Evolutionary conservation across 2,888 invertebrate species (phyloP).

Genomic region (Linyphia triangularis): DNA sequence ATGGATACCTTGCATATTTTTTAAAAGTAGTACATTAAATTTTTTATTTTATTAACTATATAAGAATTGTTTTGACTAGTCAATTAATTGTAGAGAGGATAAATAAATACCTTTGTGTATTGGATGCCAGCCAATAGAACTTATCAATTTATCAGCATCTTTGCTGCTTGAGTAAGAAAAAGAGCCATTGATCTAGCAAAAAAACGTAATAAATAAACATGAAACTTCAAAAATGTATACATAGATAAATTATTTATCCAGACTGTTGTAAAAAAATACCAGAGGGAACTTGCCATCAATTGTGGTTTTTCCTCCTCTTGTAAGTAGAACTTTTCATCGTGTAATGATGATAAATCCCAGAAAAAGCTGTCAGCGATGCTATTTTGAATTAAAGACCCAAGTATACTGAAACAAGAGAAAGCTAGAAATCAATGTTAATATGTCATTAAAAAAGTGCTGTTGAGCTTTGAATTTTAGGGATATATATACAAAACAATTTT

Average conservation of each 20-base stretch:
- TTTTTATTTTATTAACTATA: too few species aligned
- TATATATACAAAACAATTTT: too few species aligned
- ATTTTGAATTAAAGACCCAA: slow-evolving; percentile 44
- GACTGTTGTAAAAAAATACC: not conserved
- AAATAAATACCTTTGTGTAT: slow-evolving; percentile 32
- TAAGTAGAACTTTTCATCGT: slow-evolving; percentile 4
- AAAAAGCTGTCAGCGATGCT: slow-evolving; percentile 55
- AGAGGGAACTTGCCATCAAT: slow-evolving; percentile 2
- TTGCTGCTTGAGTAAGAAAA: slow-evolving; percentile 46
- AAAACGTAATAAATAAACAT: not conserved
- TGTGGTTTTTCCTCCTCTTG: slow-evolving; percentile 13
- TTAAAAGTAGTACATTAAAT: too few species aligned
- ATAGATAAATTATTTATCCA: not conserved
- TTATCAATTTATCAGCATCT: slow-evolving; percentile 27
- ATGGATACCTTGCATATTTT: too few species aligned
- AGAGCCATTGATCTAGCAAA: slow-evolving; percentile 45
- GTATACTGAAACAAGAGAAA: slow-evolving; percentile 25
- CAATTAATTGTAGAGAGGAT: not conserved
- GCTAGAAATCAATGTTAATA: not conserved
- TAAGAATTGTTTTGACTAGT: too few species aligned
- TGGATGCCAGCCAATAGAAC: slow-evolving; percentile 40
- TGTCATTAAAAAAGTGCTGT: not conserved
- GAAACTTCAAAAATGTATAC: not conserved
- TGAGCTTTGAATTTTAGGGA: not conserved
- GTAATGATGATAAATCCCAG: slow-evolving; percentile 38